phyloP scores from a whole-genome alignment of 2,797 vertebrate genomes.

The Petrocephalus sullivani region DNA sequence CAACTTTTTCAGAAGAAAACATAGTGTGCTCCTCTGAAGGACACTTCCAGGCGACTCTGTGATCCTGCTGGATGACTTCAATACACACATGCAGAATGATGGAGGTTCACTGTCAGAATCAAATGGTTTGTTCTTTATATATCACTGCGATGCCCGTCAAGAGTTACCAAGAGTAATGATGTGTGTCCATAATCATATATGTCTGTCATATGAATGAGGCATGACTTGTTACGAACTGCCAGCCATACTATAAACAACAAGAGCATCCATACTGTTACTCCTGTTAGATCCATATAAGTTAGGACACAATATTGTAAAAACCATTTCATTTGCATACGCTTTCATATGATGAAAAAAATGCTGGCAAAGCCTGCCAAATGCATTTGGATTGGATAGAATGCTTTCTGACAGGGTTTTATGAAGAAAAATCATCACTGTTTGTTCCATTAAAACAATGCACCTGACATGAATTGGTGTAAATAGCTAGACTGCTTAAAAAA shows the following conservation, averaged over 20 bases:
- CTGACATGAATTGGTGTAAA: background rate
- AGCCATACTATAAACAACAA: background rate
- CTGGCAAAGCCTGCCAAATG: background rate
- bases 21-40: background rate
- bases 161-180: background rate
- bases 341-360: background rate
- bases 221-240: background rate
- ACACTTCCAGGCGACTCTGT: background rate
- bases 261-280: background rate
- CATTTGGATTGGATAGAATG: background rate
- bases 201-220: background rate
- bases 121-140: background rate
- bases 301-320: background rate
- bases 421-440: background rate
- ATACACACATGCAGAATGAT: background rate
- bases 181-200: background rate
- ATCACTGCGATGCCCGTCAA: background rate
- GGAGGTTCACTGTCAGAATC: background rate
- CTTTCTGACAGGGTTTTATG: background rate
- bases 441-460: background rate
- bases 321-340: background rate
- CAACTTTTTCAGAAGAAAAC: background rate
- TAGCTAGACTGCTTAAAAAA: background rate
- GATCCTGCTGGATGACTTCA: background rate
- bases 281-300: background rate